A percentile compares a stretch with the other conserved stretches of the same genome.
Conservation (phyloP, 2,113 vertebrate species). For the Oncorhynchus clarkii region DNA sequence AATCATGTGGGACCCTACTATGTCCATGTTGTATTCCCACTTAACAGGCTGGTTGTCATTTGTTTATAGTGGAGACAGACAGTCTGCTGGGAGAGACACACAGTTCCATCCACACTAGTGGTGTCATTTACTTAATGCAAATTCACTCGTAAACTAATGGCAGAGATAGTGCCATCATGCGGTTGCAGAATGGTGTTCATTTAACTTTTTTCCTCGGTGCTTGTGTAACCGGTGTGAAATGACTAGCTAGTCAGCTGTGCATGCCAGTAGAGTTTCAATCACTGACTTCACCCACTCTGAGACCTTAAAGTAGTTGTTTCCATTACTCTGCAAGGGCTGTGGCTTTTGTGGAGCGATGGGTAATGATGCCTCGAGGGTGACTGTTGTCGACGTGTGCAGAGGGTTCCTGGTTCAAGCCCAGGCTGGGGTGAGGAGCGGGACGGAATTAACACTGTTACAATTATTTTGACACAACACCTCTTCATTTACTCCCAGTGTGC, state of each 20-base stretch:
- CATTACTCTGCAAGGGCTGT: no score
- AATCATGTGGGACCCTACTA: background rate
- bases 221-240: background rate
- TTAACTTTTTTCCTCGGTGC: background rate
- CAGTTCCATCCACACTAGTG: background rate
- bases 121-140: conserved; percentile 10
- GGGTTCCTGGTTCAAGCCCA: no score
- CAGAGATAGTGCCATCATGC: background rate
- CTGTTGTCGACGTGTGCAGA: no score
- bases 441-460: background rate
- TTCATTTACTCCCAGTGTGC: background rate
- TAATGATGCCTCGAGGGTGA: no score
- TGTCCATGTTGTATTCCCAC: background rate
- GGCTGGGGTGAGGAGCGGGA: background rate
- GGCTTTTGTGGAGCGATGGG: no score
- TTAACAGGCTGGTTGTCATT: background rate
- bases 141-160: background rate
- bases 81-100: no score
- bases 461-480: background rate
- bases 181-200: background rate
- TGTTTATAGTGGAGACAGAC: background rate
- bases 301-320: no score
- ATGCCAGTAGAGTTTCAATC: no score
- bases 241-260: no score
- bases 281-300: no score